Percentiles rank a stretch among this genome's conserved stretches.
These are phyloP conservation scores for Drosophila nikananu DNA, from an alignment of 1,140 invertebrate genomes.

Conservation along the genomic window DNA sequence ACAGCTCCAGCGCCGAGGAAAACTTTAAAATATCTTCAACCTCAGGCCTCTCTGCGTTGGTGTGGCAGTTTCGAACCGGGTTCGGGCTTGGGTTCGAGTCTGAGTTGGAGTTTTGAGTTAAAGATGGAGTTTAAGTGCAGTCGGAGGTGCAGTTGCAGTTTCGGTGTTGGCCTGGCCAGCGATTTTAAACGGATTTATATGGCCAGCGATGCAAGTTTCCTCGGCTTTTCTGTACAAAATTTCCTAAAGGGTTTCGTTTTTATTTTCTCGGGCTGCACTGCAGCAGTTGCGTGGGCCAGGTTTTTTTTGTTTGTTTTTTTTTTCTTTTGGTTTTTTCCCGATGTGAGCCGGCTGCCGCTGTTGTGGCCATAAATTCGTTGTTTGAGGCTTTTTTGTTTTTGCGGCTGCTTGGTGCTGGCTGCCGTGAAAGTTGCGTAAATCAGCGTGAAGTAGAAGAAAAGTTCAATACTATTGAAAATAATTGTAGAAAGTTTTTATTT, in stretches of 20 bases:
- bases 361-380: conserved; percentile 75
- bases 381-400: conserved; percentile 49
- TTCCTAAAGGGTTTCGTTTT: conserved; percentile 82
- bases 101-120: conserved; percentile 27
- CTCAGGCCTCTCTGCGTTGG: conserved; percentile 68
- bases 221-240: conserved; percentile 62
- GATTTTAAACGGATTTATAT: conserved; percentile 82
- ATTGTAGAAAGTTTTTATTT: conserved; percentile 80
- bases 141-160: conserved; percentile 61
- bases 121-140: conserved; percentile 29
- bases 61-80: conserved; percentile 46
- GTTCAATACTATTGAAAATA: conserved; percentile 81
- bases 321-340: conserved; percentile 29
- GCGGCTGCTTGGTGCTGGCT: conserved; percentile 57
- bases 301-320: conserved; percentile 8
- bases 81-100: conserved; percentile 26
- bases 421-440: conserved; percentile 82
- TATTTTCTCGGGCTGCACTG: conserved; percentile 35
- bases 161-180: conserved; percentile 49
- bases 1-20: conserved; percentile 23
- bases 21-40: conserved; percentile 50
- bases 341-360: conserved; percentile 60
- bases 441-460: conserved; percentile 83
- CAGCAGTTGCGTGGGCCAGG: conserved; percentile 69
- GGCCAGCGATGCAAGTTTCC: conserved; percentile 59